Conservation (phyloP, 2,113 vertebrate species). For the Sarotherodon lohbergeri region DNA sequence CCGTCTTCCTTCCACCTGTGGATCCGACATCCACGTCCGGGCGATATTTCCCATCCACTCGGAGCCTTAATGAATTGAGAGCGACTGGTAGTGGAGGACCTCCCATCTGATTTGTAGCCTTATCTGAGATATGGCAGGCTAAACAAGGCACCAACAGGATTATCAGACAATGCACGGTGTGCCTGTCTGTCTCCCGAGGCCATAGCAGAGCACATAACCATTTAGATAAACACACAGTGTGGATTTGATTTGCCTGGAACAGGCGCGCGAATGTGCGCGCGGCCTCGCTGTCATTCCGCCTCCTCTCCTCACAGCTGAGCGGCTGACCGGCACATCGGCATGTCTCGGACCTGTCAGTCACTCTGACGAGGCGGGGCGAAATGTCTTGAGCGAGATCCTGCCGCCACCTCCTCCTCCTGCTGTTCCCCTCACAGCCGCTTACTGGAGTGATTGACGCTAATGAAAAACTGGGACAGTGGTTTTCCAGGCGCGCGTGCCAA, state of each 20-base stretch:
- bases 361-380: conserved; percentile 69
- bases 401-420: conserved; percentile 9
- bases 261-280: neutral
- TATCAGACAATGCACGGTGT: conserved; percentile 35
- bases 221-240: conserved; percentile 51
- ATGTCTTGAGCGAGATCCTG: conserved; percentile 63
- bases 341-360: conserved; percentile 67
- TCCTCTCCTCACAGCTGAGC: conserved; percentile 43
- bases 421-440: conserved; percentile 23
- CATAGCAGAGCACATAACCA: conserved; percentile 32
- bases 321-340: conserved; percentile 51
- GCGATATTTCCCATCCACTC: conserved; percentile 8
- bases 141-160: conserved; percentile 44
- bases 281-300: conserved; percentile 33
- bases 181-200: conserved; percentile 38
- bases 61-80: conserved; percentile 38
- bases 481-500: conserved; percentile 50
- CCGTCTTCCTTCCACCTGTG: neutral
- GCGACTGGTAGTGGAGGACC: conserved; percentile 10
- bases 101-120: conserved; percentile 31
- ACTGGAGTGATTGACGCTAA: conserved; percentile 73
- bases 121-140: conserved; percentile 29
- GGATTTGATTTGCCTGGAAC: conserved; percentile 24
- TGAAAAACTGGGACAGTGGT: conserved; percentile 71
- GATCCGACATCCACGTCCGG: neutral